Evolutionary conservation across 2,113 vertebrate species (phyloP).

Genomic region (Sceloporus undulatus): DNA sequence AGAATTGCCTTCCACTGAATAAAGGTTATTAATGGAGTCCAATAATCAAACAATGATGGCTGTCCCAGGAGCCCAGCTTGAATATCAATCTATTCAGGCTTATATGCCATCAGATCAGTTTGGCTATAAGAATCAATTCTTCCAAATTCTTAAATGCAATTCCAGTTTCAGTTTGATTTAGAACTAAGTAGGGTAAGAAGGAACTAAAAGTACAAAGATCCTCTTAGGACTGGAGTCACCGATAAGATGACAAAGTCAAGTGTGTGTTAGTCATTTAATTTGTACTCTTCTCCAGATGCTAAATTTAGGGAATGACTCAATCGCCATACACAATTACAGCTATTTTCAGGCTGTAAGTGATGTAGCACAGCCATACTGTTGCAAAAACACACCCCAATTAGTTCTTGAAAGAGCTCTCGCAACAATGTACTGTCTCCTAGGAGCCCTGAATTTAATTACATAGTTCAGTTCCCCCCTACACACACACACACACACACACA

Average conservation of each 20-base stretch:
- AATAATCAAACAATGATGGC: neutral
- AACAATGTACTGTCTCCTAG: constrained; percentile 77
- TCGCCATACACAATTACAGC: constrained; percentile 77
- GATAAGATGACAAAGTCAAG: constrained; percentile 77
- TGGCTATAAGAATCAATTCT: constrained; percentile 20
- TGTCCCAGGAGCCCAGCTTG: neutral
- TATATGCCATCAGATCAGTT: constrained; percentile 11
- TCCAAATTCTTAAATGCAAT: constrained; percentile 35
- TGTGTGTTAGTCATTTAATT: constrained; percentile 77
- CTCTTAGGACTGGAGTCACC: constrained; percentile 68
- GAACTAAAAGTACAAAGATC: constrained; percentile 57
- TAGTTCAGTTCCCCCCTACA: constrained; percentile 65
- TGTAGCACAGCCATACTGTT: constrained; percentile 73
- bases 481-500: no score
- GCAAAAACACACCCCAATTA: constrained; percentile 81
- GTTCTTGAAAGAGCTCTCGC: constrained; percentile 75
- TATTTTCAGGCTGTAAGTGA: constrained; percentile 81
- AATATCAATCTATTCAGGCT: neutral
- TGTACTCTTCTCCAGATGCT: constrained; percentile 70
- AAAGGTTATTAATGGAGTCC: neutral
- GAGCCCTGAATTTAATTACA: constrained; percentile 79
- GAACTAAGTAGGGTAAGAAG: constrained; percentile 47
- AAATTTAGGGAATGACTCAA: constrained; percentile 85
- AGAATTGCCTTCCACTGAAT: neutral
- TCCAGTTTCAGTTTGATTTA: constrained; percentile 56